Conservation (phyloP, 2,888 invertebrate species). For the Asteroscopus sphinx region DNA sequence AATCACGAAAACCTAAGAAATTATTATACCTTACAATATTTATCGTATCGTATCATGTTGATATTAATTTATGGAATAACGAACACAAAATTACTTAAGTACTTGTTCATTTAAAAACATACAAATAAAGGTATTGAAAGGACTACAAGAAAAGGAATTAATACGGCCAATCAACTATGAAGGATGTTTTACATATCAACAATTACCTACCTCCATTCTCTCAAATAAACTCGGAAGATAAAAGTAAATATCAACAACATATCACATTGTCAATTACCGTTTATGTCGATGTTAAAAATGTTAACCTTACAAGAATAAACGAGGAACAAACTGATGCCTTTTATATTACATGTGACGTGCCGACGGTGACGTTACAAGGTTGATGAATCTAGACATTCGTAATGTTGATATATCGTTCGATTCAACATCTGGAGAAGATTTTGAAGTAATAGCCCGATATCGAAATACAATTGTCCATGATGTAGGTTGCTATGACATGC, state of each 20-base stretch:
- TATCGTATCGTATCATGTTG: too few species aligned
- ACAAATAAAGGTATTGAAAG: conserved; percentile 11
- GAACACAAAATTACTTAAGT: background rate
- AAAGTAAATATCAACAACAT: conserved; percentile 48
- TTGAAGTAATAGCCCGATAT: too few species aligned
- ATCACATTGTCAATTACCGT: conserved; percentile 36
- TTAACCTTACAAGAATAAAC: conserved; percentile 41
- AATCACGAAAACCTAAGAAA: too few species aligned
- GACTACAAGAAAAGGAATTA: conserved; percentile 12
- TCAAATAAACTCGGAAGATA: conserved; percentile 35
- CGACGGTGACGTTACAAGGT: conserved; percentile 35
- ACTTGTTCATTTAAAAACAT: background rate
- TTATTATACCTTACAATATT: too few species aligned
- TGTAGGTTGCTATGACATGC: too few species aligned
- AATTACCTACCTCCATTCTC: conserved; percentile 16
- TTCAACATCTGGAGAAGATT: too few species aligned
- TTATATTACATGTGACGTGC: conserved; percentile 25
- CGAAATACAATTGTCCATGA: too few species aligned
- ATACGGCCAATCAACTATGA: conserved; percentile 24
- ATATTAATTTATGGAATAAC: too few species aligned
- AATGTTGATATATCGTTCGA: too few species aligned
- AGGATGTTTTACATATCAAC: conserved; percentile 24
- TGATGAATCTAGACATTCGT: conserved; percentile 9
- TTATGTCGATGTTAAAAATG: conserved; percentile 43
- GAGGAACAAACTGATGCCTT: conserved; percentile 44